Evolutionary conservation across 2,888 invertebrate genomes (phyloP), one percentile per base, ranked within the genome.

Genomic region (Drosophila greeni): DNA sequence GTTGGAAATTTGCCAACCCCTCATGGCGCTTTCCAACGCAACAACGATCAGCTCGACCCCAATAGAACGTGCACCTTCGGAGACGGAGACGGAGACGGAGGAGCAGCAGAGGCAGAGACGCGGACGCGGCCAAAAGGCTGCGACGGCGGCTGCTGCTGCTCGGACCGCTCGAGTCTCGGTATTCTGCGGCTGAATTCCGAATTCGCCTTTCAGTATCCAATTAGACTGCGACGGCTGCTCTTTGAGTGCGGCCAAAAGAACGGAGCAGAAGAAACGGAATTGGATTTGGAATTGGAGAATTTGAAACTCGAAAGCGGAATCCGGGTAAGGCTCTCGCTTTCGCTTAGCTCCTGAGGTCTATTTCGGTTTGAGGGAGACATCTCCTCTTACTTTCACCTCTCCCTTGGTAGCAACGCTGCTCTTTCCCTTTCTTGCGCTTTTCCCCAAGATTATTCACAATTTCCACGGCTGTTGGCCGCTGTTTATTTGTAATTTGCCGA

Each of bases 171-270:
- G 59, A 59, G 59, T 45, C 59, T 45, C 59, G 60, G 60, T 60
- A 59, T 39, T 60, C 37, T 39, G 70, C 77, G 85, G 77, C 80
- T 85, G 81, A 85, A 85, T 82, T 86, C 85, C 80, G 81, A 84
- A 85, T 83, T 86, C 86, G 87, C 83, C 83, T 81, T 85, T 79
- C 78, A 86, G 85, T 86, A 79, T 76, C 70, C 82, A 58, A 79
- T 80, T 85, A 83, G 84, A 75, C 80, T 84, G 85, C 85, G 83
- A 71, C 83, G 76, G 80, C 55, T 56, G 65, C 64, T 58, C 55
- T 59, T 56, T 56, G 55, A 56, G 55, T 56, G 55, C 55, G 55
- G 54, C 49, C 58, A 53, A 54, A 39, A 42, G 49, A 16, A 33
- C 39, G 33, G 33, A 37, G 33, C 23, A 34, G 62, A 47, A 47